phyloP scores from a whole-genome alignment of 2,113 vertebrate species.

The Sus scrofa region T2T-Sscrofa CM000828.6:49515501-49516000 shows the following conservation, averaged over 20 bases:
- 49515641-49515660: background rate
- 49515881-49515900: background rate
- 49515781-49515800: background rate
- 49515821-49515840: background rate
- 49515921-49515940: constrained; percentile 3
- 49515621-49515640: no score
- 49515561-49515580: no score
- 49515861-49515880: background rate
- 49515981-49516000: constrained; percentile 9
- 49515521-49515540: no score
- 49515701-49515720: constrained; percentile 17
- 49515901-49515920: constrained; percentile 20
- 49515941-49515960: background rate
- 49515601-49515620: no score
- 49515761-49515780: background rate
- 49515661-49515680: constrained; percentile 11
- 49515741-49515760: background rate
- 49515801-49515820: background rate
- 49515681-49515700: background rate
- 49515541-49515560: no score
- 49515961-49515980: background rate
- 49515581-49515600: no score
- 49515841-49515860: background rate
- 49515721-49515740: background rate
- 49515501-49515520: no score